Base-by-base conservation (phyloP, 2,888 invertebrate species). In the Ametastegia equiseti region DNA sequence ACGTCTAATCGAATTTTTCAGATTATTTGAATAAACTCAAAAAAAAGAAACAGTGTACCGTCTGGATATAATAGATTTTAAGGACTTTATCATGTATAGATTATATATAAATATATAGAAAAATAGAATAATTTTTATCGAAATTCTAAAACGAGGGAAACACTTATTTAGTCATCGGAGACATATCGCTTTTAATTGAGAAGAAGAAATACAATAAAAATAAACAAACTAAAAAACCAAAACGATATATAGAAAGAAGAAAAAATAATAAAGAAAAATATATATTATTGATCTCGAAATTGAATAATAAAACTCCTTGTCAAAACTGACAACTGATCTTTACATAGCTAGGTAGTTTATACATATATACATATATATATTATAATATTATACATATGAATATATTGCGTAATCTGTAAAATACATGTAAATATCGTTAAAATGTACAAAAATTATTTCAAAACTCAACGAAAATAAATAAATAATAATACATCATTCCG, bases 341-440 rank as follows among this genome's bases (percentile, higher is more conserved):
- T 69, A 57, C 33, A 71, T 71, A 57, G 47, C 13, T 71, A 71
- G 54, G 54, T 67, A 73, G 69, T 67, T 80, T 79, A 81, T 73
- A 63, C 47, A 73, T 47, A 57, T 42, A 82, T 54, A 79, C 33
- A 63, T 65, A 69, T n/a, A 75, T 27, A 82, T 78, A 84, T 78
- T 45, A 54, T 54, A 83, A 42, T 67, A 47, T 36, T 54, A 30
- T 54, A 23, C 67, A 60, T n/a, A 81, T 67, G 82, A 54, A 15
- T 54, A 45, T 47, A 82, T 50, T 88, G 85, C 88, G 87, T 88
- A 89, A 88, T 84, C 87, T 91, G 90, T 91, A 91, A 89, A 90
- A 88, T 75, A 78, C 83, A 84, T 91, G 91, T 91, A 91, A 91
- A 91, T 91, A 91, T 89, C 90, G 90, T 90, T 90, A 85, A 88